A percentile compares a stretch with the other conserved stretches of the same genome.
These are phyloP conservation scores for Craseonycteris thonglongyai DNA, from an alignment of 2,113 vertebrate genomes.

Conservation along the genomic window DNA sequence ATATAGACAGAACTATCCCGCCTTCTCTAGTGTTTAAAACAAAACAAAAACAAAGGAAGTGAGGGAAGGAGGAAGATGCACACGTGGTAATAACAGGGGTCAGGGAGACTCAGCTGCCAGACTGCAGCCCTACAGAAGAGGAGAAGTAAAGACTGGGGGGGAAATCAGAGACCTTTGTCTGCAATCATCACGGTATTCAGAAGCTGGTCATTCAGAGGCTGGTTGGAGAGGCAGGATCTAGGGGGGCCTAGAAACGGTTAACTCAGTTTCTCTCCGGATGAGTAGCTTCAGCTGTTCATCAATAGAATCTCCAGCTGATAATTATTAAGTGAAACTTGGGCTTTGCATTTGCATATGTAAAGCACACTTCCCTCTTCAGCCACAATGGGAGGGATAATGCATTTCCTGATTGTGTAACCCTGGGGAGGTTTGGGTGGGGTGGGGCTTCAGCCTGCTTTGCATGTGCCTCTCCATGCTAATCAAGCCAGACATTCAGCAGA, in stretches of 20 bases:
- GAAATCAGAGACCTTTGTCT: background rate
- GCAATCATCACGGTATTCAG: background rate
- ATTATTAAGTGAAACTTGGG: slow-evolving; percentile 84
- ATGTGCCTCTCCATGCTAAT: slow-evolving; percentile 67
- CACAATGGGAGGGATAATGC: slow-evolving; percentile 74
- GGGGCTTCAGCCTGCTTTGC: slow-evolving; percentile 64
- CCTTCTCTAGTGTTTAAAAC: background rate
- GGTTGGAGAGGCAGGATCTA: background rate
- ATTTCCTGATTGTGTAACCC: slow-evolving; percentile 74
- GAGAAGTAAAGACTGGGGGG: background rate
- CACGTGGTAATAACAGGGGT: background rate
- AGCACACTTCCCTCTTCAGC: slow-evolving; percentile 68
- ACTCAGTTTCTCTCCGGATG: slow-evolving; percentile 71
- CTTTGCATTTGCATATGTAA: slow-evolving; percentile 81
- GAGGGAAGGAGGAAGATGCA: background rate
- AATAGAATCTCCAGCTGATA: slow-evolving; percentile 82
- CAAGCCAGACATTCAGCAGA: slow-evolving; percentile 73
- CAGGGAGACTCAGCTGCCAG: background rate
- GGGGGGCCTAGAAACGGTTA: slow-evolving; percentile 60
- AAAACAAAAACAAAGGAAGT: background rate
- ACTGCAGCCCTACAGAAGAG: background rate
- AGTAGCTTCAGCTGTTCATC: slow-evolving; percentile 83
- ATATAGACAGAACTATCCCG: background rate
- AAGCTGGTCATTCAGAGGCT: background rate
- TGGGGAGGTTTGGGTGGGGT: slow-evolving; percentile 55